phyloP scores from a whole-genome alignment of 2,797 vertebrate genomes.

The Nasua narica region DNA sequence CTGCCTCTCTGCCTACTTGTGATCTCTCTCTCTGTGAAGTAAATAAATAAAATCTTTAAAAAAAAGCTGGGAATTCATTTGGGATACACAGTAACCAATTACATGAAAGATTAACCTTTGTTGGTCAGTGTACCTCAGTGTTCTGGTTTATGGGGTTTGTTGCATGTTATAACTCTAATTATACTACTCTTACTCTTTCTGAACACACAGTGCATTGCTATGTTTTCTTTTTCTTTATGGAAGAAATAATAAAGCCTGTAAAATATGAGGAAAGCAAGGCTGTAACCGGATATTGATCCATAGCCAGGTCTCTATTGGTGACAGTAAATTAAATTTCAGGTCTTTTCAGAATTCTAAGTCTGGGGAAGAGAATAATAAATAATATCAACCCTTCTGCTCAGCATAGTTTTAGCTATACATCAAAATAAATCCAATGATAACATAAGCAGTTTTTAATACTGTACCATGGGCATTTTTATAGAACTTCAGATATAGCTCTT shows the following conservation, averaged over 20 bases:
- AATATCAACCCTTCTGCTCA: not conserved
- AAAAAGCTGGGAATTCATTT: not conserved
- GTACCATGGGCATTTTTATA: not conserved
- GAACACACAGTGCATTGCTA: not conserved
- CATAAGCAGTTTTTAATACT: slow-evolving; percentile 40
- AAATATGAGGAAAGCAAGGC: not conserved
- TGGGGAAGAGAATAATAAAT: slow-evolving; percentile 35
- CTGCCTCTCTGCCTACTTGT: no score
- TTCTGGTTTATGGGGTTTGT: not conserved
- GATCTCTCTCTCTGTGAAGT: no score
- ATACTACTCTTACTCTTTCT: not conserved
- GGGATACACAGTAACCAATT: not conserved
- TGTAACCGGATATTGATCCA: slow-evolving; percentile 33
- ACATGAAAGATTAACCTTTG: not conserved
- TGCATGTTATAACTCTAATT: not conserved
- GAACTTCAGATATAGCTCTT: slow-evolving; percentile 51
- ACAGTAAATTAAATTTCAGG: slow-evolving; percentile 60
- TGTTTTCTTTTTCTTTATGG: not conserved
- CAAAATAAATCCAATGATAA: slow-evolving; percentile 31
- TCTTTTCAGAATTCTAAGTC: slow-evolving; percentile 7
- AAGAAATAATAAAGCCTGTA: slow-evolving; percentile 44
- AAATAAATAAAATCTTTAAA: no score
- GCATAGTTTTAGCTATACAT: slow-evolving; percentile 11
- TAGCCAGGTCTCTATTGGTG: not conserved
- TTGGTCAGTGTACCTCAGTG: not conserved